A percentile compares a stretch with the other conserved stretches of the same genome.
Conservation (phyloP, 2,797 vertebrate species). For the Platalea minor region DNA sequence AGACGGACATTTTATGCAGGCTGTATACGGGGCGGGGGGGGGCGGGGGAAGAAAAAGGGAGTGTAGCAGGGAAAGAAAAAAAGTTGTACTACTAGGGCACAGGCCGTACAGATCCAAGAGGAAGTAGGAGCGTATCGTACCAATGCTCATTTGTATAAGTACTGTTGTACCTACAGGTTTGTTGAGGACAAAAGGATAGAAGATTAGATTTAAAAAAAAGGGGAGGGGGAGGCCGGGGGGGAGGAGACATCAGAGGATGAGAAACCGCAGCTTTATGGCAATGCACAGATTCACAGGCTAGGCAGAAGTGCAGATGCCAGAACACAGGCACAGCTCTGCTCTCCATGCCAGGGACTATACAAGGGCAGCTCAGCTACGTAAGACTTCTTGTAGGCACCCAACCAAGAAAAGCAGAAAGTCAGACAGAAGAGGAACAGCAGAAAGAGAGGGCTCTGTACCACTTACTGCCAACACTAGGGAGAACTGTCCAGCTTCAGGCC, state of each 20-base stretch:
- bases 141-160: neutral
- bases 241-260: neutral
- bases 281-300: neutral
- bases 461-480: neutral
- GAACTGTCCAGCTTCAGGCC: neutral
- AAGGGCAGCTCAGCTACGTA: neutral
- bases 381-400: neutral
- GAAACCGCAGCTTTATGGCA: neutral
- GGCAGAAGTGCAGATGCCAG: neutral
- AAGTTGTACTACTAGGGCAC: neutral
- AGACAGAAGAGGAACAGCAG: neutral
- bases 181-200: neutral
- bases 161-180: neutral
- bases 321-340: neutral
- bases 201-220: neutral
- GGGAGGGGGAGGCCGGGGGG: too few relatives aligned
- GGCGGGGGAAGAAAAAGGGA: neutral
- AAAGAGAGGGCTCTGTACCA: neutral
- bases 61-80: neutral
- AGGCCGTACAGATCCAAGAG: neutral
- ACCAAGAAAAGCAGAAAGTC: neutral
- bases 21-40: neutral
- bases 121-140: accelerated
- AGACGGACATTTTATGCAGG: neutral
- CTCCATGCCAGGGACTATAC: neutral